Evolutionary conservation across 2,888 invertebrate species (phyloP).

Genomic region (Aphidoletes aphidimyza): DNA sequence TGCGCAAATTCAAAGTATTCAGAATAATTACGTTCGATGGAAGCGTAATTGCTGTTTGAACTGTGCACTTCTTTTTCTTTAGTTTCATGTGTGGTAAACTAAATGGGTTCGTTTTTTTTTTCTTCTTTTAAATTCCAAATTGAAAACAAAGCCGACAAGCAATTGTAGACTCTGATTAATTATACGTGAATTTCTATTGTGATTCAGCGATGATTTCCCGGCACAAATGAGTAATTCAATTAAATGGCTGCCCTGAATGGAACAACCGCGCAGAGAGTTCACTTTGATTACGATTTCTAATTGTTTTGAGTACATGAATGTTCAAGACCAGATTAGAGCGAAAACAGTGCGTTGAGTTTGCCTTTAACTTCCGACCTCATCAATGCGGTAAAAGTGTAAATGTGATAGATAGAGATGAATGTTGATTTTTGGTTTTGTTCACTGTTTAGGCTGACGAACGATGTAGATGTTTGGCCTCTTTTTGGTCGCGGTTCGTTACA

Average conservation of each 20-base stretch:
- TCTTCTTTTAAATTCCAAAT: not conserved
- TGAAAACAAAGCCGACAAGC: not conserved
- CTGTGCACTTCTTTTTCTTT: not conserved
- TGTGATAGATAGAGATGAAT: too few relatives aligned
- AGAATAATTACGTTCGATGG: constrained; percentile 6
- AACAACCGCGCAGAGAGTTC: not conserved
- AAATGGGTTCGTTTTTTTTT: not conserved
- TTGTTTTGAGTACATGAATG: constrained; percentile 2
- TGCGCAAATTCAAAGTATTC: not conserved
- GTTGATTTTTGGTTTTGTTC: not conserved
- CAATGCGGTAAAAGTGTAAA: not conserved
- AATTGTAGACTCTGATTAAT: not conserved
- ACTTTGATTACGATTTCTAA: constrained; percentile 35
- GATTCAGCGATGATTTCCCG: not conserved
- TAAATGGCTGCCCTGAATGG: not conserved
- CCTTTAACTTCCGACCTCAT: not conserved
- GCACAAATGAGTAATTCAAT: constrained; percentile 12
- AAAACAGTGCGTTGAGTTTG: not conserved
- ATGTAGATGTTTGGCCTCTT: not conserved
- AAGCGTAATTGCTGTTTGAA: not conserved
- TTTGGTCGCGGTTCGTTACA: constrained; percentile 50
- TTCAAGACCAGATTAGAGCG: not conserved
- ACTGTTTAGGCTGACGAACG: not conserved
- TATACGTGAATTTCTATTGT: constrained; percentile 37
- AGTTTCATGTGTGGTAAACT: not conserved